These are phyloP conservation scores for Euthynnus affinis DNA, from an alignment of 2,797 vertebrate genomes.

Conservation along the genomic window DNA sequence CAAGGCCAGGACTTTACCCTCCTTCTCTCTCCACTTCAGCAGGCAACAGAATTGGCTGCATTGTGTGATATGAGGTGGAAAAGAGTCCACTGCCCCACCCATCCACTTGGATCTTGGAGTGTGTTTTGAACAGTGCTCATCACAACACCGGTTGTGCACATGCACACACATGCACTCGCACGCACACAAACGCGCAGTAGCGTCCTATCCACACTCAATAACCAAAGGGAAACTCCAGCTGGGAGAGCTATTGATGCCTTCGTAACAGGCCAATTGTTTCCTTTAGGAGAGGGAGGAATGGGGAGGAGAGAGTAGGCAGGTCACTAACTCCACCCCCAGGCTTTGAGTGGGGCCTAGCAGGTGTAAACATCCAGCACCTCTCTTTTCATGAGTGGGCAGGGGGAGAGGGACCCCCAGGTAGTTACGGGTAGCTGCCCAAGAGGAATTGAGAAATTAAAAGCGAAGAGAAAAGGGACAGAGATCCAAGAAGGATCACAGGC, in stretches of 20 bases:
- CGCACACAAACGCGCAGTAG: constrained; percentile 46
- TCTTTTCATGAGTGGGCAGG: constrained; percentile 75
- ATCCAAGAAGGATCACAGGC: constrained; percentile 46
- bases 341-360: constrained; percentile 86
- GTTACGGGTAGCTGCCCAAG: constrained; percentile 69
- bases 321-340: constrained; percentile 83
- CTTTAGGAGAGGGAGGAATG: constrained; percentile 83
- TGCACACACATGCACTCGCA: constrained; percentile 54
- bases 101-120: constrained; percentile 82
- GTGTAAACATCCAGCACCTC: constrained; percentile 86
- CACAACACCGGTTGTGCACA: constrained; percentile 79
- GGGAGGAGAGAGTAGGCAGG: constrained; percentile 84
- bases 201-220: constrained; percentile 73
- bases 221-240: constrained; percentile 84
- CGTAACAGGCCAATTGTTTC: constrained; percentile 85
- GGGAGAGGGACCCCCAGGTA: constrained; percentile 75
- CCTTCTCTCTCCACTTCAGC: constrained; percentile 83
- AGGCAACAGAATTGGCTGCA: constrained; percentile 80
- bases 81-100: constrained; percentile 84
- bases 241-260: constrained; percentile 86
- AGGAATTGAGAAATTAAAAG: constrained; percentile 83
- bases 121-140: constrained; percentile 84
- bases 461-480: constrained; percentile 51
- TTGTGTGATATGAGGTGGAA: constrained; percentile 85
- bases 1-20: constrained; percentile 80